A percentile compares a stretch with the other conserved stretches of the same genome.
These are phyloP conservation scores for Argya squamiceps DNA, from an alignment of 2,797 vertebrate genomes.

Conservation along the genomic window DNA sequence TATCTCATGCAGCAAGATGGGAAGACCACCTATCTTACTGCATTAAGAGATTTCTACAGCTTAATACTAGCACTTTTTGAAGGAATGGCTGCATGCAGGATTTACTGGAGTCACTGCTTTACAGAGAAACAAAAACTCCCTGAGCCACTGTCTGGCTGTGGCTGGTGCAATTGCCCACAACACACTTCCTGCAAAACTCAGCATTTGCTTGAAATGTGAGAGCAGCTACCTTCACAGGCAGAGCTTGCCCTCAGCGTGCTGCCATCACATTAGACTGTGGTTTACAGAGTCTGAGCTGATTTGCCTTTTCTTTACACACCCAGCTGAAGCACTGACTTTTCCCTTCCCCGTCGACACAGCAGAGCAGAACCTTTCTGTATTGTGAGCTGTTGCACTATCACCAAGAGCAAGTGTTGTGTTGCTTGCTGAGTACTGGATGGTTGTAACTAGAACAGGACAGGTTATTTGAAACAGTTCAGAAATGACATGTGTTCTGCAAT, in stretches of 20 bases:
- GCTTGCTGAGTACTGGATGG: neutral
- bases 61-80: neutral
- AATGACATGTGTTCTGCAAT: conserved; percentile 40
- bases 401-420: conserved; percentile 1
- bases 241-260: neutral
- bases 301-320: neutral
- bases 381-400: neutral
- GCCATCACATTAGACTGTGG: neutral
- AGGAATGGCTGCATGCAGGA: neutral
- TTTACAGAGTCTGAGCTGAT: neutral
- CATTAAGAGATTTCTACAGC: neutral
- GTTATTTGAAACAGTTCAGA: conserved; percentile 39
- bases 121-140: neutral
- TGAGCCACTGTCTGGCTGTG: neutral
- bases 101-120: neutral
- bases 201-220: neutral
- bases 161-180: neutral
- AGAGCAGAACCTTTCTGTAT: neutral
- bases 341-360: neutral
- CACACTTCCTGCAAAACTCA: neutral
- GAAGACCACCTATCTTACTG: neutral
- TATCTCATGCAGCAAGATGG: neutral
- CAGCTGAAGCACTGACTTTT: neutral
- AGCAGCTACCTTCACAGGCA: neutral
- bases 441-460: neutral